Conservation (phyloP, 2,888 invertebrate species). For the Terebella lapidaria region DNA sequence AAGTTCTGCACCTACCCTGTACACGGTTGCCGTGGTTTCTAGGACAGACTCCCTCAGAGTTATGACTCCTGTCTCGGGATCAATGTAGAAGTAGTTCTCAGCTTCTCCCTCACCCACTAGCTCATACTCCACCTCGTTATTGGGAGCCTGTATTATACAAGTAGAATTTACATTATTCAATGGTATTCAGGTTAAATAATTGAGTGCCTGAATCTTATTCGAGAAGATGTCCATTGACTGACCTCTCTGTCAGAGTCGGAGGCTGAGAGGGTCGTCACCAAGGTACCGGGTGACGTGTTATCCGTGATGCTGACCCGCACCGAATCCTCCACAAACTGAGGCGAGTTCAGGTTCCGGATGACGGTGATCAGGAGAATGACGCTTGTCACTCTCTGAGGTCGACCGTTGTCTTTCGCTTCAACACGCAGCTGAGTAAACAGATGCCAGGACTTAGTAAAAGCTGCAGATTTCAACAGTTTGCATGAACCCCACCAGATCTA, state of each 20-base stretch:
- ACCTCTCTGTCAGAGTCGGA: conserved; percentile 36
- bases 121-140: conserved; percentile 22
- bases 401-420: conserved; percentile 21
- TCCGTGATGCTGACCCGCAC: conserved; percentile 28
- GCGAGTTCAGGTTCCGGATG: conserved; percentile 35
- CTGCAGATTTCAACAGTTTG: too few species aligned
- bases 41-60: conserved; percentile 31
- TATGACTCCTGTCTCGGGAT: conserved; percentile 33
- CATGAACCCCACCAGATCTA: too few species aligned
- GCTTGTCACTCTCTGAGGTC: conserved; percentile 28
- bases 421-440: conserved; percentile 18
- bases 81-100: conserved; percentile 35
- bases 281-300: conserved; percentile 28
- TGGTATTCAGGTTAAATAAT: too few species aligned
- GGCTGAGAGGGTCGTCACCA: conserved; percentile 31
- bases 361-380: conserved; percentile 35
- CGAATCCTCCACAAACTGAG: conserved; percentile 26
- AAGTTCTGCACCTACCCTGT: conserved; percentile 29
- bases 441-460: neutral
- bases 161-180: too few species aligned
- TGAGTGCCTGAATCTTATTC: neutral
- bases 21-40: conserved; percentile 28
- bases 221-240: conserved; percentile 10
- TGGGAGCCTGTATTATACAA: conserved; percentile 26
- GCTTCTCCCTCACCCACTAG: conserved; percentile 27